phyloP scores from a whole-genome alignment of 2,113 vertebrate species.

The Passerina amoena region DNA sequence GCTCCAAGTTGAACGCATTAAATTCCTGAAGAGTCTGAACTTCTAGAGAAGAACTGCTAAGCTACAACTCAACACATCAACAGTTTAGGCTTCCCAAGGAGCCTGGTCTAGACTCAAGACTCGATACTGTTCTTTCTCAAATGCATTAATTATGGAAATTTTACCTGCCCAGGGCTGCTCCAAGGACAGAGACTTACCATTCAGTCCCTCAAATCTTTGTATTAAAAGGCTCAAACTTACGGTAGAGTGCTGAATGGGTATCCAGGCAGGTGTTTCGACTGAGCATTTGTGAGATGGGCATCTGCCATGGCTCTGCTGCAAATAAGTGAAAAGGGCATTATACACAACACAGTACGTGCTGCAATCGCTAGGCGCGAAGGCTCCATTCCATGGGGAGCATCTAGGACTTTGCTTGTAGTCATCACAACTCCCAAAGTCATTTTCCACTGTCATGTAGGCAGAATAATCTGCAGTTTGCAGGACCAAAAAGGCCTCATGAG shows the following conservation, averaged over 20 bases:
- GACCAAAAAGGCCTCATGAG: background rate
- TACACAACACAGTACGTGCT: constrained; percentile 27
- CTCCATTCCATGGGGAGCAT: background rate
- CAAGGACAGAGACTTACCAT: constrained; percentile 18
- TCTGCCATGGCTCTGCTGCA: constrained; percentile 81
- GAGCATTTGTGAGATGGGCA: constrained; percentile 80
- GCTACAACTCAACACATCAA: background rate
- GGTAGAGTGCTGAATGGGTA: constrained; percentile 79
- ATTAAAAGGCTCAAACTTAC: constrained; percentile 75
- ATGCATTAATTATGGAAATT: background rate
- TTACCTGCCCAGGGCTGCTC: background rate
- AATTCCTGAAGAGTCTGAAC: background rate
- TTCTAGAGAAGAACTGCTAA: background rate
- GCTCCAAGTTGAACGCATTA: background rate
- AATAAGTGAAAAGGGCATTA: constrained; percentile 70
- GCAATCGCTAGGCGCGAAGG: background rate
- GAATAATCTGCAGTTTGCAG: background rate
- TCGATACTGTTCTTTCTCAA: background rate
- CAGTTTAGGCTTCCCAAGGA: background rate
- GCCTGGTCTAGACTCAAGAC: background rate
- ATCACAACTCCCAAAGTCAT: background rate
- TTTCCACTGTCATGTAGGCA: background rate
- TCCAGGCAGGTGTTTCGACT: constrained; percentile 79
- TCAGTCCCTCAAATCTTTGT: constrained; percentile 47
- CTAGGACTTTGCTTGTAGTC: background rate